Conservation (phyloP, 2,113 vertebrate species). For the Polyodon spathula region DNA sequence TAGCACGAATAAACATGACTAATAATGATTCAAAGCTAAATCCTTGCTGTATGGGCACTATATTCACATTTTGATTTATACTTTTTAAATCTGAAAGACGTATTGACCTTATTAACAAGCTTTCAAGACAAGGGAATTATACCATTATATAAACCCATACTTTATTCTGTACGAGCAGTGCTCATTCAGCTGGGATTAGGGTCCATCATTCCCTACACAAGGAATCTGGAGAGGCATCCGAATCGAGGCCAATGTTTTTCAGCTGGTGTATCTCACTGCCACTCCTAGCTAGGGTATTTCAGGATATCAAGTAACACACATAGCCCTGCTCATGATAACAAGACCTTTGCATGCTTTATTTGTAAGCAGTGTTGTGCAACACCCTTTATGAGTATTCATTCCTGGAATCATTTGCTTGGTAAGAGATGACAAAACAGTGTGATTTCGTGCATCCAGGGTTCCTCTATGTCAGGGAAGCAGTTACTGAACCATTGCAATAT, state of each 20-base stretch:
- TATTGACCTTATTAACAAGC: neutral
- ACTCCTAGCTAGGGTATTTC: slow-evolving; percentile 67
- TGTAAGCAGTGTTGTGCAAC: neutral
- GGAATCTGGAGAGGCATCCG: slow-evolving; percentile 81
- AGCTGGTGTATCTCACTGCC: slow-evolving; percentile 59
- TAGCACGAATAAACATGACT: too few relatives aligned
- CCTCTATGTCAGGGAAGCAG: too few relatives aligned
- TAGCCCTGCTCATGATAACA: neutral
- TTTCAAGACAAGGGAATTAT: neutral
- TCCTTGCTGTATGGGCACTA: too few relatives aligned
- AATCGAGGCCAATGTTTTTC: slow-evolving; percentile 65
- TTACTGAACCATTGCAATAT: too few relatives aligned
- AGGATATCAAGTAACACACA: neutral
- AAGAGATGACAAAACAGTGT: too few relatives aligned
- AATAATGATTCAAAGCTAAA: too few relatives aligned
- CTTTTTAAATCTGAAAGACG: too few relatives aligned
- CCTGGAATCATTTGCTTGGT: too few relatives aligned
- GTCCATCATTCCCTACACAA: slow-evolving; percentile 84
- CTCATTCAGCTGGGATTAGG: slow-evolving; percentile 98
- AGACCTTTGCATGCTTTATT: neutral
- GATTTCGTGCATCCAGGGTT: too few relatives aligned
- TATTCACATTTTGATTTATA: too few relatives aligned
- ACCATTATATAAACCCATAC: neutral
- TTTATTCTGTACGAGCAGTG: slow-evolving; percentile 68
- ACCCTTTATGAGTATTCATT: too few relatives aligned